A percentile compares a stretch with the other conserved stretches of the same genome.
phyloP scores from a whole-genome alignment of 2,113 vertebrate genomes.

The Carlito syrichta region DNA sequence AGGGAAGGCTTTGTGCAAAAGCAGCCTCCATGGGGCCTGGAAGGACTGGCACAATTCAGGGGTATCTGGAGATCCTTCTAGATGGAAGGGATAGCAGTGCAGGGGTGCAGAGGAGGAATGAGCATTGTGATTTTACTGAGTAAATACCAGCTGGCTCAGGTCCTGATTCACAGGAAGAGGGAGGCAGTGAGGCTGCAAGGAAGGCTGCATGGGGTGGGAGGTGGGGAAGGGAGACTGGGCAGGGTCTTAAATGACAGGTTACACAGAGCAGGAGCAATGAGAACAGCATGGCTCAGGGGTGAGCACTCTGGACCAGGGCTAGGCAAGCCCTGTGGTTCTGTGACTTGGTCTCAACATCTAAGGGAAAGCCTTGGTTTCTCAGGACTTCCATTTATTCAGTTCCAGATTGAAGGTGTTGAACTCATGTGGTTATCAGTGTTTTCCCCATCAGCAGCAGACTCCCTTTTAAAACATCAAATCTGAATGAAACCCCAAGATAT shows the following conservation, averaged over 20 bases:
- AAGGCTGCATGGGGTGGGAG: not conserved
- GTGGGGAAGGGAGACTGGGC: not conserved
- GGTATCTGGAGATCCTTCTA: not conserved
- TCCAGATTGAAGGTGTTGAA: not conserved
- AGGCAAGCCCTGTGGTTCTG: not conserved
- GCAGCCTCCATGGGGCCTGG: not conserved
- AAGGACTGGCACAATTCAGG: not conserved
- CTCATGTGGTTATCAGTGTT: not conserved
- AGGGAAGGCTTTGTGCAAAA: not conserved
- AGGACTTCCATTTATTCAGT: not conserved
- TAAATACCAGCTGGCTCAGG: not conserved
- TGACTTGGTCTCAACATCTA: too few relatives aligned
- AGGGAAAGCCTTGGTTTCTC: not conserved
- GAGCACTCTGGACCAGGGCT: too few relatives aligned
- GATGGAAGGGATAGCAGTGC: not conserved
- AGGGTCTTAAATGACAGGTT: not conserved
- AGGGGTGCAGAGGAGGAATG: not conserved
- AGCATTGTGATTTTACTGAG: not conserved
- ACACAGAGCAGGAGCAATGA: not conserved
- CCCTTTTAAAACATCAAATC: not conserved
- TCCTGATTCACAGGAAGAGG: not conserved
- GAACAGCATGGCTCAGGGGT: not conserved
- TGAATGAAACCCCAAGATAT: not conserved
- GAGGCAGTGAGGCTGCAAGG: not conserved
- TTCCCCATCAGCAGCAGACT: not conserved